Percentiles rank a stretch among this genome's conserved stretches.
These are phyloP conservation scores for Drosophila lowei DNA, from an alignment of 1,140 invertebrate genomes.

Conservation along the genomic window DNA sequence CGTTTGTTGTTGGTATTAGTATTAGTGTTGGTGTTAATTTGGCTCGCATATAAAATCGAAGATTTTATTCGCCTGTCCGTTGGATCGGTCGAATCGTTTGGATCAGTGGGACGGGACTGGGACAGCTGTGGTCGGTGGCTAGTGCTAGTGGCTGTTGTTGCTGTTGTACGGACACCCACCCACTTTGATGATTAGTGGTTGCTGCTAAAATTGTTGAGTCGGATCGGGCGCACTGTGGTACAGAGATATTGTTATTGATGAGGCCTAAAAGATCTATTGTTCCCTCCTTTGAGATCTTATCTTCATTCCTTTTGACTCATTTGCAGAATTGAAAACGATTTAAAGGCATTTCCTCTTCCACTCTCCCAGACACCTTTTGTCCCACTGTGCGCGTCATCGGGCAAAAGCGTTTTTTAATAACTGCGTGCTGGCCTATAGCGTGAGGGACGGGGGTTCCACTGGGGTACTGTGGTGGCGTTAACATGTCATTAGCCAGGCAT, in stretches of 20 bases:
- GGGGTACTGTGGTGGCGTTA: slow-evolving; percentile 54
- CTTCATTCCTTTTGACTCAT: no score
- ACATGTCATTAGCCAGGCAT: slow-evolving; percentile 74
- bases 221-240: slow-evolving; percentile 29
- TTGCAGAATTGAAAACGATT: no score
- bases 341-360: background rate
- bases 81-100: slow-evolving; percentile 36
- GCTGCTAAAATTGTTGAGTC: slow-evolving; percentile 26
- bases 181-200: slow-evolving; percentile 57
- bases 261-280: no score
- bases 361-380: background rate
- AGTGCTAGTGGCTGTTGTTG: slow-evolving; percentile 16
- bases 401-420: slow-evolving; percentile 77
- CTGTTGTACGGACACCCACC: slow-evolving; percentile 66
- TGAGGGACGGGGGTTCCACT: background rate
- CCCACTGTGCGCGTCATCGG: slow-evolving; percentile 59
- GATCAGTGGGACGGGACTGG: slow-evolving; percentile 48
- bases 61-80: slow-evolving; percentile 59
- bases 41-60: slow-evolving; percentile 66
- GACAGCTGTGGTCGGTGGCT: slow-evolving; percentile 46
- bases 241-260: no score
- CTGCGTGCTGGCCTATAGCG: slow-evolving; percentile 60
- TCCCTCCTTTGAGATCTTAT: no score
- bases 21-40: slow-evolving; percentile 53
- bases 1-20: slow-evolving; percentile 21